These are phyloP conservation scores for Ctenodactylus gundi DNA, from an alignment of 2,113 vertebrate genomes.

Conservation along the genomic window DNA sequence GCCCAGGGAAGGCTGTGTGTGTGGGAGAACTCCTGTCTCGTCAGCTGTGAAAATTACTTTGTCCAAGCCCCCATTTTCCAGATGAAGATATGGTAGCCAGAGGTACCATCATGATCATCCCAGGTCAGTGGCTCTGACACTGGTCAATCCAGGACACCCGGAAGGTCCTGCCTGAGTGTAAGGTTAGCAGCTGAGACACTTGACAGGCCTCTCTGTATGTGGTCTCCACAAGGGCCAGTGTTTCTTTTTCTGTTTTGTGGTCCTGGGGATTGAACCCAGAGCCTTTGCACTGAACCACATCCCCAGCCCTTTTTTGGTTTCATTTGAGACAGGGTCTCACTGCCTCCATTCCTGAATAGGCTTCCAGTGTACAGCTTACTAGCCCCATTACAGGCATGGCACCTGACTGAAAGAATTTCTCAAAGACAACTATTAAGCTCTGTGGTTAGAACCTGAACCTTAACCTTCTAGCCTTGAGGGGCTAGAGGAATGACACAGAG, in stretches of 20 bases:
- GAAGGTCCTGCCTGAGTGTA: neutral
- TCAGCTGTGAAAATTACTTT: neutral
- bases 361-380: too few relatives aligned
- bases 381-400: too few relatives aligned
- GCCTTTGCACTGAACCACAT: neutral
- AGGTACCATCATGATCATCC: neutral
- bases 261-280: neutral
- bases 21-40: neutral
- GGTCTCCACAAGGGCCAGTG: accelerated
- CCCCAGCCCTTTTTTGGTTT: neutral
- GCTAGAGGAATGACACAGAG: too few relatives aligned
- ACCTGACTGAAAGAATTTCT: too few relatives aligned
- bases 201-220: neutral
- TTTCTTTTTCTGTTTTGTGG: neutral
- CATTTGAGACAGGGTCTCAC: neutral
- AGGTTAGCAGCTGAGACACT: too few relatives aligned
- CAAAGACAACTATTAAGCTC: too few relatives aligned
- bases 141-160: neutral
- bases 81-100: neutral
- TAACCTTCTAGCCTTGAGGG: too few relatives aligned
- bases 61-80: neutral
- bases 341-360: too few relatives aligned
- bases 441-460: too few relatives aligned
- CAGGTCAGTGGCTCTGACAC: neutral
- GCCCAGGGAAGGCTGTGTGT: too few relatives aligned